Evolutionary conservation across 2,113 vertebrate genomes (phyloP), one percentile per base, ranked within the genome.

Genomic region (Sphaerodactylus townsendi): DNA sequence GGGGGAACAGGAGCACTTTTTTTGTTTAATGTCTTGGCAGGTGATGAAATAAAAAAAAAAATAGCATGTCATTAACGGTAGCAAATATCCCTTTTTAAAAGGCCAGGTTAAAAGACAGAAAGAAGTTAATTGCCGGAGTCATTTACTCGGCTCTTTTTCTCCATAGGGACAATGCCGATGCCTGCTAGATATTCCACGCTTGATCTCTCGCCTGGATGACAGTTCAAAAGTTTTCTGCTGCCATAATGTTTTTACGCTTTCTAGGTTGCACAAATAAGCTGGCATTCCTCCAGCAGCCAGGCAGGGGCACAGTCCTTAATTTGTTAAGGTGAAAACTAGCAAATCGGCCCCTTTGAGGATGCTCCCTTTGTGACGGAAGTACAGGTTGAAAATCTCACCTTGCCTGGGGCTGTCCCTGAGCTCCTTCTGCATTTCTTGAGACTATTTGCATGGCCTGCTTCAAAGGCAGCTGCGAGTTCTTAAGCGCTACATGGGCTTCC

Each of bases 11-110:
- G 91, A 86, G 90, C 81, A 73, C 25, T 81, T 89, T 81, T 89
- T 89, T 92, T 89, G 92, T 90, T 92, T 41, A 92, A 89, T 86
- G 86, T 80, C 69, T 89, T 90, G 87, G 86, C 83, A 88, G 91
- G 89, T 92, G 89, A 87, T 77, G 83, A 90, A 93, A 90, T 5
- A 44, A 44, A 44, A 44, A 44, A 91, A 92, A 92, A 93, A 81
- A 73, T 85, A 88, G 77, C 88, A 90, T 93, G 86, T 82, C 87
- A 88, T 87, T 89, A 76, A 88, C 15, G 62, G 0, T 75, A 90
- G 87, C 92, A 90, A 91, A 93, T 93, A 91, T 94, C 71, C 92
- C 93, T 93, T 93, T 93, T 94, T 90, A 92, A 94, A 93, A 89
- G 93, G 21, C 44, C 69, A 83, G 91, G 77, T 95, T 92, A 48